Evolutionary conservation across 2,113 vertebrate species (phyloP).

Genomic region (Austrofundulus limnaeus): DNA sequence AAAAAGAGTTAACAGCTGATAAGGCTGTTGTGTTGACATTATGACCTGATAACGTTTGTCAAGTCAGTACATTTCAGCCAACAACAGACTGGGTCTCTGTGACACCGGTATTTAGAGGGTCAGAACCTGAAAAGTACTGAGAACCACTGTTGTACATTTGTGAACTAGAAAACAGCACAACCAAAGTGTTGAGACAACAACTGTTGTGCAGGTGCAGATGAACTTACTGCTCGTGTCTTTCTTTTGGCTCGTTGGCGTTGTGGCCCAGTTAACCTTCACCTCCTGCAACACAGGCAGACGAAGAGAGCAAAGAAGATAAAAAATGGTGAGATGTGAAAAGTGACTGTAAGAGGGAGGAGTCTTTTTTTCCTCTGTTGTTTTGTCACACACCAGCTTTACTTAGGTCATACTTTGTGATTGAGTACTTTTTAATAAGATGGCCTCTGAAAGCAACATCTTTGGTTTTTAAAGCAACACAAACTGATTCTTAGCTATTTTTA

Average conservation of each 20-base stretch:
- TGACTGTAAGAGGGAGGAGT: constrained; percentile 22
- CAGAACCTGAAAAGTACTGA: too few species aligned
- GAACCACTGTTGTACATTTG: too few species aligned
- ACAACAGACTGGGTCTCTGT: too few species aligned
- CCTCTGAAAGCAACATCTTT: constrained; percentile 40
- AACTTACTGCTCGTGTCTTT: constrained; percentile 97
- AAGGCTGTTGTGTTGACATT: too few species aligned
- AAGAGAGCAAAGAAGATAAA: constrained; percentile 41
- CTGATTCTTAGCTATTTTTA: constrained; percentile 42
- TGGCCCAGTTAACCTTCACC: constrained; percentile 99
- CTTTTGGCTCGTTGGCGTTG: constrained; percentile 98
- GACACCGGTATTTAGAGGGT: too few species aligned
- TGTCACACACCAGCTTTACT: constrained; percentile 71
- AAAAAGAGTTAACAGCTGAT: too few species aligned
- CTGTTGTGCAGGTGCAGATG: background rate
- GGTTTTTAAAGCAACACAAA: constrained; percentile 52
- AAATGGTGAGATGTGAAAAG: constrained; percentile 27
- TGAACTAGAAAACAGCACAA: too few species aligned
- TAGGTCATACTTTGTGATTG: constrained; percentile 50
- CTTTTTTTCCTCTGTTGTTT: constrained; percentile 54
- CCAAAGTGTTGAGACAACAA: too few species aligned
- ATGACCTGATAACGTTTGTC: too few species aligned
- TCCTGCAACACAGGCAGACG: constrained; percentile 80
- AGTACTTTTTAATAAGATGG: constrained; percentile 36
- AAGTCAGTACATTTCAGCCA: too few species aligned